Evolutionary conservation across 2,888 invertebrate species (phyloP).

Genomic region (Conus canariensis): DNA sequence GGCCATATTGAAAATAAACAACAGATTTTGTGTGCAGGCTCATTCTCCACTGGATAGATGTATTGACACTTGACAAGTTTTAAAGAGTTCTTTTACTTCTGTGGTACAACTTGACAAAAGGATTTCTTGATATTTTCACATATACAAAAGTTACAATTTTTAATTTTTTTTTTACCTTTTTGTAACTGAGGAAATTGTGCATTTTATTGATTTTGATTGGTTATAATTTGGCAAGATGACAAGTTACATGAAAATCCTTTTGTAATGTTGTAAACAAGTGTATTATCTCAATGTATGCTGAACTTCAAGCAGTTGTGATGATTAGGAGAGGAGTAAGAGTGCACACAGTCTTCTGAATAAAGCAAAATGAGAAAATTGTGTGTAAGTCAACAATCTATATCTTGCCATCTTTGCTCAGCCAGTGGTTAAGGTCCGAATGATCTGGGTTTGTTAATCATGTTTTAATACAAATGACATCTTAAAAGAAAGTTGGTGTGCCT

Average conservation of each 20-base stretch:
- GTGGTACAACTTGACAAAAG: not conserved
- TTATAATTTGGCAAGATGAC: not conserved
- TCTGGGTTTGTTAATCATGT: too few relatives aligned
- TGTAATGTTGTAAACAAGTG: not conserved
- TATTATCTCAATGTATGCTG: not conserved
- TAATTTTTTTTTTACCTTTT: not conserved
- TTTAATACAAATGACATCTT: too few relatives aligned
- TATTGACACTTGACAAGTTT: not conserved
- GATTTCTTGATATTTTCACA: not conserved
- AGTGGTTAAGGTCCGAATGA: too few relatives aligned
- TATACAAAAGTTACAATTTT: not conserved
- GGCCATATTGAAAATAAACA: not conserved
- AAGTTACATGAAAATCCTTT: not conserved
- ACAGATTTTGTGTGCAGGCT: not conserved
- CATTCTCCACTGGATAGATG: not conserved
- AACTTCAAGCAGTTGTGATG: not conserved
- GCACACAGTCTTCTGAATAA: not conserved
- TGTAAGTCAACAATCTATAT: not conserved
- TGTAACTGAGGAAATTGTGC: not conserved
- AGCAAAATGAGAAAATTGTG: not conserved
- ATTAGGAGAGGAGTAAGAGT: not conserved
- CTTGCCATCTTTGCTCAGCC: too few relatives aligned
- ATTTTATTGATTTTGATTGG: not conserved
- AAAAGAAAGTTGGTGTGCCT: not conserved
- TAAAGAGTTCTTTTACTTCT: not conserved